Base-by-base conservation (phyloP, 2,888 invertebrate species). In the Podabrus alpinus region DNA sequence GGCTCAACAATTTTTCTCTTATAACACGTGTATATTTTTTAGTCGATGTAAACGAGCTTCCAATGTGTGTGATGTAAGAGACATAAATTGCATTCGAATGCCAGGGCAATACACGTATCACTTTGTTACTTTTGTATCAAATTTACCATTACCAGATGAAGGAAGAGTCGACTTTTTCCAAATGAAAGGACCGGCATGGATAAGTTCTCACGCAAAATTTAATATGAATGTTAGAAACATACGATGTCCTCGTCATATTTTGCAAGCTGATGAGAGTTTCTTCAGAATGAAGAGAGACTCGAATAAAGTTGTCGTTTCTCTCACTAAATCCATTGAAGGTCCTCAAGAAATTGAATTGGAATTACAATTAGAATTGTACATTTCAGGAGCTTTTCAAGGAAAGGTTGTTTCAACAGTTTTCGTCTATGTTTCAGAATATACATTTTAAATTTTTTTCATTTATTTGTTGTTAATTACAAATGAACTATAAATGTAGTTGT, bases 331-430 rank as follows among this genome's bases (percentile, higher is more conserved):
- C 0, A 90, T 98, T 1, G 90, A 92, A 78, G 97, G 97, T 0
- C 97, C 97, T 0, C 97, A 98, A 86, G 97, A 97, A 83, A 93
- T 97, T 79, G 95, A 97, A 82, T 87, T 98, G 29, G 94, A 96
- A 82, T 89, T 98, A 24, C 92, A 92, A 78, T 97, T 97, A 96
- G 94, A 95, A 73, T 89, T 97, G 2, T 94, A 92, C 85, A 92
- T 91, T 75, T 90, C 91, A 67, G 91, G 92, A 4, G 89, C 90
- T 69, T 95, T 94, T 78, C 92, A 93, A 9, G 97, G 96, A 0
- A 94, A 92, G 62, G 96, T 95, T 11, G 91, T 97, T 0, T 96
- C 97, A 0, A 95, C 94, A 85, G 90, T 98, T 68, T 92, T 93
- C 82, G 93, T 98, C 69, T 93, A 92, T 83, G 96, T 97, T 4